These are phyloP conservation scores for Morpho achilles DNA, from an alignment of 2,888 invertebrate species.

Conservation along the genomic window DNA sequence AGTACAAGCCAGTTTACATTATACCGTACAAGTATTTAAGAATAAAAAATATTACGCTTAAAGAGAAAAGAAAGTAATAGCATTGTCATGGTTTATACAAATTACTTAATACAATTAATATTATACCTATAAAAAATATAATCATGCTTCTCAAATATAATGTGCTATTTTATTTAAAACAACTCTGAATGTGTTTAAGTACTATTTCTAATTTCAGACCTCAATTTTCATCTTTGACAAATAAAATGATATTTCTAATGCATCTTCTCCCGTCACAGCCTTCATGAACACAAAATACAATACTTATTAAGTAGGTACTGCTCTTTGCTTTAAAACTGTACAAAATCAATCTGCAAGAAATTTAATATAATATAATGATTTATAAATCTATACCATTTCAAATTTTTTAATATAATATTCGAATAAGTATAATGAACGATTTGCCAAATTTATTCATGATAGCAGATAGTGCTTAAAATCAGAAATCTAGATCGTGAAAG, in stretches of 20 bases:
- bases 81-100: constrained; percentile 5
- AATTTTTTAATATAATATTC: no score
- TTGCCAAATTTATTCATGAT: no score
- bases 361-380: no score
- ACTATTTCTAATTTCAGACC: neutral
- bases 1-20: constrained; percentile 12
- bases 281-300: constrained; percentile 24
- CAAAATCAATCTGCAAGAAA: neutral
- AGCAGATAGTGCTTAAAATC: neutral
- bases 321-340: neutral
- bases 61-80: neutral
- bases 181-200: no score
- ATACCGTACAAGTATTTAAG: constrained; percentile 10
- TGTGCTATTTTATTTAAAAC: no score
- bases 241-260: constrained; percentile 3
- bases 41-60: constrained; percentile 8
- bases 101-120: neutral
- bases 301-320: neutral
- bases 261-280: constrained; percentile 29
- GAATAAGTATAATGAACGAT: no score
- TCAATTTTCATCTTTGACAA: neutral
- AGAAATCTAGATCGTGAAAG: constrained; percentile 16
- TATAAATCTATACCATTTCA: no score
- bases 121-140: no score
- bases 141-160: no score